A percentile compares a stretch with the other conserved stretches of the same genome.
Conservation (phyloP, 2,797 vertebrate species). For the Sebastes cheni region DNA sequence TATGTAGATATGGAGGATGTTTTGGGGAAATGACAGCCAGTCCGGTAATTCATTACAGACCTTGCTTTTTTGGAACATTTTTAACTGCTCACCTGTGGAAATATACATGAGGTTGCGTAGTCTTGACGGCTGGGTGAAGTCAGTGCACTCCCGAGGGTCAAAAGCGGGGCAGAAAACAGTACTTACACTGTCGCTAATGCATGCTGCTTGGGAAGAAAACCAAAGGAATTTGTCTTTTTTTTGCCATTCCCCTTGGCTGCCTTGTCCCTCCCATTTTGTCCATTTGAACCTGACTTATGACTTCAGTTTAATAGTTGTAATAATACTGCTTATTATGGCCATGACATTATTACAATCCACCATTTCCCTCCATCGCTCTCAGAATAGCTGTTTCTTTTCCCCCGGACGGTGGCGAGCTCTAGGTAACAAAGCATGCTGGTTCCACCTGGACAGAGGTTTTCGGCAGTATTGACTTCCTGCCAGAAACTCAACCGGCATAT, state of each 20-base stretch:
- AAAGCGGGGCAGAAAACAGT: constrained; percentile 51
- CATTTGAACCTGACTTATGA: constrained; percentile 59
- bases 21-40: constrained; percentile 57
- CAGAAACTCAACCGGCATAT: constrained; percentile 41
- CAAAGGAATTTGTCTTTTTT: constrained; percentile 39
- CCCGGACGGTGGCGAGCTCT: neutral
- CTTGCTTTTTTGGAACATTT: constrained; percentile 54
- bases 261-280: constrained; percentile 52
- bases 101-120: constrained; percentile 55
- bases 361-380: constrained; percentile 31
- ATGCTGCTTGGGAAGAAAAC: constrained; percentile 40
- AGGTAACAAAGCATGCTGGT: constrained; percentile 7
- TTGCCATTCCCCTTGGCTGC: constrained; percentile 37
- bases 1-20: constrained; percentile 63
- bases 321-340: constrained; percentile 63
- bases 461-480: constrained; percentile 25
- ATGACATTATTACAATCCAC: constrained; percentile 58
- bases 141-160: constrained; percentile 63
- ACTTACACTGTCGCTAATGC: constrained; percentile 52
- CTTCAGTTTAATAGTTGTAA: constrained; percentile 59
- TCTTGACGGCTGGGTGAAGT: constrained; percentile 66
- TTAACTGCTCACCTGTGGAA: constrained; percentile 77
- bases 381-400: constrained; percentile 22
- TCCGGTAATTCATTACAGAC: constrained; percentile 66
- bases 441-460: constrained; percentile 35